Base-by-base conservation (phyloP, 2,113 vertebrate genomes). In the Poecile atricapillus region DNA sequence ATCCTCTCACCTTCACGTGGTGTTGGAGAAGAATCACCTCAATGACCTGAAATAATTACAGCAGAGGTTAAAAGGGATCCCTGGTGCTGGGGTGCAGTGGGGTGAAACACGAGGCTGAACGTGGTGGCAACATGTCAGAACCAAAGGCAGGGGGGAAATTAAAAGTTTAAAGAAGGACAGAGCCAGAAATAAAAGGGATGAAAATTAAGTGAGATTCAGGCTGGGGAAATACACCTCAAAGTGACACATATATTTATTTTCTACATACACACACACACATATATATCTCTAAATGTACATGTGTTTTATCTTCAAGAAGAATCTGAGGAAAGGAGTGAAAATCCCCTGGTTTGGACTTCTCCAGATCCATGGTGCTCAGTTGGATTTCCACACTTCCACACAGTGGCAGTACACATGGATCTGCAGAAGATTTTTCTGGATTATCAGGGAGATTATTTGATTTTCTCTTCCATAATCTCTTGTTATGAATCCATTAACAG, bases 191-290 rank as follows among this genome's bases (percentile, higher is more conserved):
- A 55, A 67, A 67, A 62, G 22, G 6, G 55, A 80, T 24, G 4
- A 43, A 39, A 83, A 25, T 15, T 5, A 84, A 83, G 14, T 0
- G 2, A 75, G 33, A 49, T 58, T 50, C 24, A 65, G 50, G 18
- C 23, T 28, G 70, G 13, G 58, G n/a, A 76, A 90, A 83, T 39
- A 18, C 43, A 10, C 10, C 41, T 10, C 12, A 23, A 39, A 83
- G 31, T 20, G 37, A 46, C 28, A 35, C 2, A 27, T 3, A 6
- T 3, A 5, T 39, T 56, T 69, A 15, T 68, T 44, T 46, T 79
- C 52, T 7, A n/a, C 2, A 4, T 5, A 25, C 0, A 19, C 9
- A 19, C 1, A 77, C 10, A 24, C 1, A 3, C 5, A 13, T 5
- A 15, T 12, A 12, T 3, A 6, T 11, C 12, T 43, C 37, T 39